These are phyloP conservation scores for Melipona bicolor DNA, from an alignment of 2,888 invertebrate species.

Conservation along the genomic window DNA sequence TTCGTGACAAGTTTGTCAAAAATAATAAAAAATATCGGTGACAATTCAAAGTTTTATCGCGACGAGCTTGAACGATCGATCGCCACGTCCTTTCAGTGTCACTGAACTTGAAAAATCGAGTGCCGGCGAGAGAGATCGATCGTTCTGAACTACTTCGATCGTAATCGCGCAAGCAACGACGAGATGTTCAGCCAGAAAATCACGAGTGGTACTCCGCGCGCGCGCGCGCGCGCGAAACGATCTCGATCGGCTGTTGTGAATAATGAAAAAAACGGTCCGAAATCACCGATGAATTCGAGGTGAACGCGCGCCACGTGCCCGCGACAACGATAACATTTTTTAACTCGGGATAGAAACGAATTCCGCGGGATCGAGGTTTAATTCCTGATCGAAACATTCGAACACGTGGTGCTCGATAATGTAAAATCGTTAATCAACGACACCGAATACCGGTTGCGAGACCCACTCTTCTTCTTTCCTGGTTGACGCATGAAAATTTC, in stretches of 20 bases:
- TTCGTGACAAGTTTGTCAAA: no score
- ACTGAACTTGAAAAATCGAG: background rate
- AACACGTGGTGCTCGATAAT: background rate
- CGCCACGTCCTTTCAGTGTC: background rate
- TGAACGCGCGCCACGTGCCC: background rate
- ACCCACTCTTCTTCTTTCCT: background rate
- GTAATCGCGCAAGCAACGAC: background rate
- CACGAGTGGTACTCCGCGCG: background rate
- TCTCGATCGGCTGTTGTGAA: constrained; percentile 1
- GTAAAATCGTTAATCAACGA: constrained; percentile 27
- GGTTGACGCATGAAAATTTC: constrained; percentile 15
- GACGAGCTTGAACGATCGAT: background rate
- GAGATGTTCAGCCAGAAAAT: background rate
- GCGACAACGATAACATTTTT: constrained; percentile 27
- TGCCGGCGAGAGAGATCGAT: background rate
- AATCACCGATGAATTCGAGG: constrained; percentile 7
- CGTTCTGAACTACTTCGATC: background rate
- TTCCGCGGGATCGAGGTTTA: constrained; percentile 12
- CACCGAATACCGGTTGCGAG: background rate
- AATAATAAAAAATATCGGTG: background rate
- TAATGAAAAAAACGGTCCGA: constrained; percentile 6
- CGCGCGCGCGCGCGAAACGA: background rate
- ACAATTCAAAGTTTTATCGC: background rate
- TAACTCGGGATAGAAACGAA: constrained; percentile 21
- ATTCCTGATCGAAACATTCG: constrained; percentile 17